A percentile compares a stretch with the other conserved stretches of the same genome.
Conservation (phyloP, 1,140 invertebrate genomes). For the Zaprionus ghesquierei region DNA sequence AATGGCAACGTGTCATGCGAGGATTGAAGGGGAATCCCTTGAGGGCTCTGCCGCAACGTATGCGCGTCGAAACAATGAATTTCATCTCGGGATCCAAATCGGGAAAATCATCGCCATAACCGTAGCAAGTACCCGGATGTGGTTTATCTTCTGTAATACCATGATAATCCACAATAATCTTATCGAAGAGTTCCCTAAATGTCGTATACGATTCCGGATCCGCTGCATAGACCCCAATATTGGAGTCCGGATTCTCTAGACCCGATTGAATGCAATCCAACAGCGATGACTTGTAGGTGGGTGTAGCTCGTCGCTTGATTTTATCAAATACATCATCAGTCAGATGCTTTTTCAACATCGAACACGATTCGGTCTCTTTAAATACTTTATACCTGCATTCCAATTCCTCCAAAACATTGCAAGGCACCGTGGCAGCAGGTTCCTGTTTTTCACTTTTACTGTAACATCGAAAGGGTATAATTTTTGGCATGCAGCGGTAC, state of each 20-base stretch:
- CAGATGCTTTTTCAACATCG: slow-evolving; percentile 96
- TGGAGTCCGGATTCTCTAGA: slow-evolving; percentile 93
- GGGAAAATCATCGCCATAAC: slow-evolving; percentile 92
- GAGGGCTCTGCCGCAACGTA: slow-evolving; percentile 94
- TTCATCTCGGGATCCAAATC: slow-evolving; percentile 94
- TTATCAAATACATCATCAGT: slow-evolving; percentile 93
- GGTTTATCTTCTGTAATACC: slow-evolving; percentile 94
- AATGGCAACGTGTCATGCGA: slow-evolving; percentile 94
- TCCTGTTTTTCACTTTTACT: background rate
- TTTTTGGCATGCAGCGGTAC: background rate
- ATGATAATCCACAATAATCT: slow-evolving; percentile 98
- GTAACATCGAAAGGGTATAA: background rate
- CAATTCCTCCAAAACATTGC: slow-evolving; percentile 91
- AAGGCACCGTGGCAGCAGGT: slow-evolving; percentile 31
- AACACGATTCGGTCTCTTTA: slow-evolving; percentile 93
- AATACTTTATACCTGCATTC: slow-evolving; percentile 94
- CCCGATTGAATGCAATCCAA: slow-evolving; percentile 96
- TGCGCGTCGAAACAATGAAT: slow-evolving; percentile 96
- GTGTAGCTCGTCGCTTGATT: slow-evolving; percentile 93
- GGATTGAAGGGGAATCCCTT: slow-evolving; percentile 98
- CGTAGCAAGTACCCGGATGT: slow-evolving; percentile 95
- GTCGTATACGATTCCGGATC: slow-evolving; percentile 95
- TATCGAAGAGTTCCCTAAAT: slow-evolving; percentile 95
- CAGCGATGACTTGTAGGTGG: slow-evolving; percentile 91
- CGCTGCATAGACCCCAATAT: slow-evolving; percentile 97